Percentiles rank a stretch among this genome's conserved stretches.
Evolutionary conservation across 2,888 invertebrate genomes (phyloP).

Genomic region (Cosmia trapezina): DNA sequence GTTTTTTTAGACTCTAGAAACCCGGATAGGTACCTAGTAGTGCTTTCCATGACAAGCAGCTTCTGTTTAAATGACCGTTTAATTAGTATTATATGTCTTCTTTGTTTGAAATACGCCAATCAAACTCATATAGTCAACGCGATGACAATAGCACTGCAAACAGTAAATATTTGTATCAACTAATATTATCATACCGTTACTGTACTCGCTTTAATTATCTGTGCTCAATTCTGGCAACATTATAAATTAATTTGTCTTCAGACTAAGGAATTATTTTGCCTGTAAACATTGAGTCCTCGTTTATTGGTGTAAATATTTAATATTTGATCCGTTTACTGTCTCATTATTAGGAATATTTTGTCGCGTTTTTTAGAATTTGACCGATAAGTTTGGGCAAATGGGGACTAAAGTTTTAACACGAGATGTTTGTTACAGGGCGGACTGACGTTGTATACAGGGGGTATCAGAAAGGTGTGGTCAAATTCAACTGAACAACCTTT

Average conservation of each 20-base stretch:
- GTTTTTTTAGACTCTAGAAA: too few species aligned
- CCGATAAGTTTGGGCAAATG: conserved; percentile 46
- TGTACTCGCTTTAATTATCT: conserved; percentile 80
- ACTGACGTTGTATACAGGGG: too few species aligned
- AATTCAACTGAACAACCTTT: too few species aligned
- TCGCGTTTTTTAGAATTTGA: conserved; percentile 38
- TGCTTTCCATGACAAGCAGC: neutral
- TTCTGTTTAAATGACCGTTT: neutral
- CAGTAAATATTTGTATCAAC: conserved; percentile 68
- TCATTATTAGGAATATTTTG: conserved; percentile 53
- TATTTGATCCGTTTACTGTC: conserved; percentile 78
- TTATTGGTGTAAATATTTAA: conserved; percentile 84
- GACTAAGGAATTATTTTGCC: conserved; percentile 85
- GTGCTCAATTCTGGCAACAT: conserved; percentile 77
- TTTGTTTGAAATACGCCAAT: conserved; percentile 49
- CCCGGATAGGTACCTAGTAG: neutral
- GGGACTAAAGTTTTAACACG: neutral
- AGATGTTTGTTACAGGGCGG: neutral
- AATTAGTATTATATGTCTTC: conserved; percentile 11
- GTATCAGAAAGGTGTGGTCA: too few species aligned
- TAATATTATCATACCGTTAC: conserved; percentile 68
- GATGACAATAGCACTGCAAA: conserved; percentile 56
- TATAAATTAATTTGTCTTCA: conserved; percentile 85
- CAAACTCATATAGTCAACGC: conserved; percentile 47
- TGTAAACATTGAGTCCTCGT: conserved; percentile 80